These are phyloP conservation scores for Imbricaverruca yamaguchii DNA, from an alignment of 2,888 invertebrate species.

Conservation along the genomic window DNA sequence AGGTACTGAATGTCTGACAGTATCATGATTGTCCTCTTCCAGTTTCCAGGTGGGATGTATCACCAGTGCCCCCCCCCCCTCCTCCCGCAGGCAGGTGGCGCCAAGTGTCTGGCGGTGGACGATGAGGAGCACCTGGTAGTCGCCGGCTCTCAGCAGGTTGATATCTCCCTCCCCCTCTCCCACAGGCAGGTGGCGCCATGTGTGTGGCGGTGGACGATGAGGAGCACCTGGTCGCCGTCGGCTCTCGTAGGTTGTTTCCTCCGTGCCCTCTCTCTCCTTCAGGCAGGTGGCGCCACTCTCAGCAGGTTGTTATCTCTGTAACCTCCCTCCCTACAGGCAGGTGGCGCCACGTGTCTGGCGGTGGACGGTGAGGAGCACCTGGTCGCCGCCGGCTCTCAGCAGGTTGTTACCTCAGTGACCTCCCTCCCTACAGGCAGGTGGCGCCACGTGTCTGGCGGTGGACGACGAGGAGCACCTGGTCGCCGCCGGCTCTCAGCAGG, in stretches of 20 bases:
- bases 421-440: not conserved
- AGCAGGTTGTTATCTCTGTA: too few species aligned
- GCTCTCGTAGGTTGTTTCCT: not conserved
- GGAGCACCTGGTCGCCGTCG: not conserved
- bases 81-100: not conserved
- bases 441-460: not conserved
- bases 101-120: not conserved
- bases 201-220: not conserved
- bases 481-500: conserved; percentile 4
- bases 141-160: not conserved
- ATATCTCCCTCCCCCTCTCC: not conserved
- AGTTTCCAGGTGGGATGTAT: too few species aligned
- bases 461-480: not conserved
- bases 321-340: not conserved
- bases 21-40: too few species aligned
- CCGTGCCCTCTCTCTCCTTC: not conserved
- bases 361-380: not conserved
- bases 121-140: not conserved
- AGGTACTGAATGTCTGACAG: too few species aligned
- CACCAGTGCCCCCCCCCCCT: not conserved
- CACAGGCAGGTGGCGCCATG: not conserved
- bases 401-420: not conserved
- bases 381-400: conserved; percentile 4
- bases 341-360: not conserved
- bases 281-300: too few species aligned